Evolutionary conservation across 2,797 vertebrate species (phyloP), one percentile per base, ranked within the genome.

Genomic region (Ataeniobius toweri): DNA sequence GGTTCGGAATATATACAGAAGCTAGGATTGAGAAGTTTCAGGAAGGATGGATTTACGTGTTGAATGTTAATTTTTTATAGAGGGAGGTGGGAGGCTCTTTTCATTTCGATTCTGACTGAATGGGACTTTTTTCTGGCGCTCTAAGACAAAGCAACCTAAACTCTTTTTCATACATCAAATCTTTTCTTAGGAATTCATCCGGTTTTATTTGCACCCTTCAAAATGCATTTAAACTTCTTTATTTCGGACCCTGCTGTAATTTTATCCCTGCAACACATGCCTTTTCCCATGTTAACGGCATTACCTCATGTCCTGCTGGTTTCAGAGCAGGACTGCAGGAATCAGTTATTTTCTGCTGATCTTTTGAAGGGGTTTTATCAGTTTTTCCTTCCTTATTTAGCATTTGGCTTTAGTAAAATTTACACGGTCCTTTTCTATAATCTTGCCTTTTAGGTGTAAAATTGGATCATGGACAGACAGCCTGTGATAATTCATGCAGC

Each of bases 231-330:
- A 36, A 36, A 36, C 36, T 36, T 36, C 36, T 36, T 36, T 36
- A 36, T 36, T 36, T 36, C 36, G 36, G 36, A 71, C 6, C 75
- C 61, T 31, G 61, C 24, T 81, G 74, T 80, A 31, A 59, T 73
- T 85, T 65, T 20, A 73, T 16, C 59, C 71, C n/a, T 58, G 73
- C 46, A 56, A 74, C 78, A 77, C 76, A 85, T 86, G 78, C 61
- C 61, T 74, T 83, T 76, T 82, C 82, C 85, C 84, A 78, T 74
- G 73, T 82, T 79, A 74, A 82, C 75, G 50, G 78, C 74, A 91
- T 93, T 91, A 92, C 85, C 77, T 94, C 90, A 94, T 87, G 77
- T 61, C 63, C 77, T 59, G 10, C 51, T 82, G 84, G 79, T 72
- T 85, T 89, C 74, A 91, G 80, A 56, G 81, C 56, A 80, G 79